Conservation (phyloP, 2,113 vertebrate genomes). For the Noctilio leporinus region DNA sequence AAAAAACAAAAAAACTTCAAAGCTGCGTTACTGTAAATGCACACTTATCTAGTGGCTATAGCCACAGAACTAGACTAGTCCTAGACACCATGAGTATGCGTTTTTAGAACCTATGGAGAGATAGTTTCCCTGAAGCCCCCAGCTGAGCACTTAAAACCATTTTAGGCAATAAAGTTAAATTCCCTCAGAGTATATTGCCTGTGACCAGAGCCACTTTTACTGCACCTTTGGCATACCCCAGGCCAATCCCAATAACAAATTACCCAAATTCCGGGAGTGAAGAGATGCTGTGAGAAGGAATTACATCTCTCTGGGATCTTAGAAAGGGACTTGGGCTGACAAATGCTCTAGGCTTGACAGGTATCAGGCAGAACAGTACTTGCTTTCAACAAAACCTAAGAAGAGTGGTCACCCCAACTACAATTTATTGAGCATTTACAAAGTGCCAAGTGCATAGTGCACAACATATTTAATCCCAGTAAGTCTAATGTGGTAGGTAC, state of each 20-base stretch:
- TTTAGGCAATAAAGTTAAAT: constrained; percentile 38
- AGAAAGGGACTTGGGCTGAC: not conserved
- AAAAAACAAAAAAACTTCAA: constrained; percentile 25
- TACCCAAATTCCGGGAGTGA: not conserved
- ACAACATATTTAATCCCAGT: constrained; percentile 10
- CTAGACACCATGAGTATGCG: not conserved
- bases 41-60: not conserved
- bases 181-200: constrained; percentile 6
- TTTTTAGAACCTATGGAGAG: not conserved
- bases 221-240: not conserved
- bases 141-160: not conserved
- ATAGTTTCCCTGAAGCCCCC: not conserved
- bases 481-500: not conserved
- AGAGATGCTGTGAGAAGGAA: constrained; percentile 12
- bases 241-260: not conserved
- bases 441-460: not conserved
- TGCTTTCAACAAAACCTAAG: not conserved
- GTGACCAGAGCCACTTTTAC: not conserved
- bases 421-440: not conserved
- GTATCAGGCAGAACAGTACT: not conserved
- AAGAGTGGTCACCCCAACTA: not conserved
- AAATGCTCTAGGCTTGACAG: not conserved
- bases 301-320: constrained; percentile 26
- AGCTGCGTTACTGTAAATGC: not conserved
- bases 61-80: not conserved